Evolutionary conservation across 2,113 vertebrate genomes (phyloP), one percentile per base, ranked within the genome.

Genomic region (Oncorhynchus keta): DNA sequence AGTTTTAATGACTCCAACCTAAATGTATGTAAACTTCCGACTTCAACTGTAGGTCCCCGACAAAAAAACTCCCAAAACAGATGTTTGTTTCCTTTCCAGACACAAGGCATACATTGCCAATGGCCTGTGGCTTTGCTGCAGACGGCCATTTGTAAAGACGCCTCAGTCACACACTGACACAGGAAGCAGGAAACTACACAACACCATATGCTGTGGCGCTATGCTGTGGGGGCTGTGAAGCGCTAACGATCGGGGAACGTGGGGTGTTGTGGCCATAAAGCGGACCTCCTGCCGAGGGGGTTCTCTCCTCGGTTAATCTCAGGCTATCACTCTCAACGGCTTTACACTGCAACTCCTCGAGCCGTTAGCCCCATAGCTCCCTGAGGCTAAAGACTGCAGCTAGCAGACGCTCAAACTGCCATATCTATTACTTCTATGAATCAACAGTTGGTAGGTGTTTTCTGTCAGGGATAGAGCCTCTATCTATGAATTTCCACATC

Each of bases 211-310:
- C 87, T 79, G 76, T 79, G 81, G 81, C n/a, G 8, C 82, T 59
- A 74, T 79, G 85, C 74, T 78, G 84, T 82, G 87, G 88, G 82
- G 81, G 85, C 75, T 78, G 84, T 82, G 86, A 89, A 83, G 81
- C 79, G 78, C 85, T 92, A 92, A 93, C 87, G 90, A 91, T 90
- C 57, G 71, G 71, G 80, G 82, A 86, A 72, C 82, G 82, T 82
- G 79, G 75, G 78, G 84, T 68, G 79, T 22, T 62, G 80, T 86
- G 87, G 84, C 81, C 85, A 89, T 89, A 90, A 92, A 90, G 82
- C 66, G 80, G 81, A 86, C 86, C 86, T 91, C 87, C 85, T 83
- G 88, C 87, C 71, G 62, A 72, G 3, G 80, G 82, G 79, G 85
- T 80, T 75, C 78, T 72, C 81, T 70, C 70, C 82, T 76, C 45